phyloP scores from a whole-genome alignment of 2,113 vertebrate genomes.

The Acrocephalus kingi region DNA sequence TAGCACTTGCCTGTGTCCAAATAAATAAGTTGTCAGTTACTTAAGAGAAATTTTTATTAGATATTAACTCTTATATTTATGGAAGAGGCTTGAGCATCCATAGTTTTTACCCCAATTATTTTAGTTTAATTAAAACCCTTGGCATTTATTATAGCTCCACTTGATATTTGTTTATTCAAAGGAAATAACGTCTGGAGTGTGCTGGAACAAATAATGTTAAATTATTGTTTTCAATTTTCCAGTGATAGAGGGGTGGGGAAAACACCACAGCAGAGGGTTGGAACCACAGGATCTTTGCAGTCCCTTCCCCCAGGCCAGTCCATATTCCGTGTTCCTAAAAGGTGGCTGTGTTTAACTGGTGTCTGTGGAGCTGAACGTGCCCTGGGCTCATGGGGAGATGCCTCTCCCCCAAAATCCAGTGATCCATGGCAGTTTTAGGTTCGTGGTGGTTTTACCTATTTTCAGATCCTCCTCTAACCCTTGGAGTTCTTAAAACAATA shows the following conservation, averaged over 20 bases:
- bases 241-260: not conserved
- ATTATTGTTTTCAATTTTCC: not conserved
- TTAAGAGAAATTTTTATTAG: not conserved
- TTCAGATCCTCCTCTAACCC: not conserved
- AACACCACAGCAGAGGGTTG: not conserved
- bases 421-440: not conserved
- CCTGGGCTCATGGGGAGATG: not conserved
- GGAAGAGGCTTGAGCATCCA: not conserved
- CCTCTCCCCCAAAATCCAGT: not conserved
- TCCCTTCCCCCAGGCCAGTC: not conserved
- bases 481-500: not conserved
- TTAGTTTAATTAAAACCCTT: not conserved
- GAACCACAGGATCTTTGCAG: accelerated
- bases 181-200: not conserved
- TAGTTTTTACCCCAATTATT: not conserved
- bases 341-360: accelerated
- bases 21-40: not conserved
- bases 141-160: not conserved
- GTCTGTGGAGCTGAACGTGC: not conserved
- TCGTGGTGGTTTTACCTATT: not conserved
- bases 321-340: accelerated
- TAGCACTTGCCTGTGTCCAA: not conserved
- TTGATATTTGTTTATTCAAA: not conserved
- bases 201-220: not conserved
- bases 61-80: not conserved